Percentiles rank a stretch among this genome's conserved stretches.
Conservation (phyloP, 2,113 vertebrate species). For the Melanostigma gelatinosum region DNA sequence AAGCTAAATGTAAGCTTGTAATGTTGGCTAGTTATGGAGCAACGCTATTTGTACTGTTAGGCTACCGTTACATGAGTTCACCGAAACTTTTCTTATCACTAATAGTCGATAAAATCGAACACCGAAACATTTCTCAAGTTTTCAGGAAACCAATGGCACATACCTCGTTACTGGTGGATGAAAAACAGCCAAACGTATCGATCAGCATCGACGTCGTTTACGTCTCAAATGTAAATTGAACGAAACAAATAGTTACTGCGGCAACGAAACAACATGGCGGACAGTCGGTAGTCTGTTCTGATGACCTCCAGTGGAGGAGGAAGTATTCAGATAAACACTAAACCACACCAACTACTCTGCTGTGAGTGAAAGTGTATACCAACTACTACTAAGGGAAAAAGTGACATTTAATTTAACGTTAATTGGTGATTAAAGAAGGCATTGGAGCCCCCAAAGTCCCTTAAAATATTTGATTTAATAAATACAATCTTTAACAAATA, state of each 20-base stretch:
- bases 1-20: background rate
- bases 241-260: slow-evolving; percentile 64
- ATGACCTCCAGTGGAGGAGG: background rate
- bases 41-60: background rate
- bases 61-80: background rate
- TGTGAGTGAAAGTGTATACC: no score
- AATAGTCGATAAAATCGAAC: background rate
- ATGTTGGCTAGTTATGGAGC: background rate
- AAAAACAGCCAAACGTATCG: background rate
- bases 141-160: background rate
- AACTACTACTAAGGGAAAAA: no score
- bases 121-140: background rate
- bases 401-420: background rate
- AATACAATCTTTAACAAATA: background rate
- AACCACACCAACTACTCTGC: background rate
- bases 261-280: slow-evolving; percentile 29
- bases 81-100: background rate
- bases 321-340: background rate
- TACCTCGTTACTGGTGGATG: slow-evolving; percentile 15
- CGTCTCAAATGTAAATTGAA: background rate
- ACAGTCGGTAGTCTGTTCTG: background rate
- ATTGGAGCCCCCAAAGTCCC: background rate
- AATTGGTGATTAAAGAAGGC: background rate
- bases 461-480: background rate
- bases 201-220: no score